phyloP scores from a whole-genome alignment of 2,113 vertebrate genomes.

The Camelus bactrianus region DNA sequence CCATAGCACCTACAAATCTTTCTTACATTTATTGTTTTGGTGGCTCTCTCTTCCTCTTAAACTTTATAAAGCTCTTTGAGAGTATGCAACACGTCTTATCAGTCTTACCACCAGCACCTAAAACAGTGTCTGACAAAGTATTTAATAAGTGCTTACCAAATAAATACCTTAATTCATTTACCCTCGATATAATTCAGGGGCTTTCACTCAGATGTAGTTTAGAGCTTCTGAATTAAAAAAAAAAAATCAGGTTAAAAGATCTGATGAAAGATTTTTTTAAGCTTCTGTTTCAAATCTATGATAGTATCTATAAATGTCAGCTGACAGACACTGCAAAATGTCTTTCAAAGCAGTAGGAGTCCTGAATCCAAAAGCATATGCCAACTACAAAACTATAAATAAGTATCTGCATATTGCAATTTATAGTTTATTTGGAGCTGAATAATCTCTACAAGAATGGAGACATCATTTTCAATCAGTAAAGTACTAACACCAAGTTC shows the following conservation, averaged over 20 bases:
- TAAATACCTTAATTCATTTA: neutral
- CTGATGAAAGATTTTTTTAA: neutral
- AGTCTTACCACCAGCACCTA: neutral
- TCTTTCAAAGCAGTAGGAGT: conserved; percentile 17
- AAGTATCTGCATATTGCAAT: neutral
- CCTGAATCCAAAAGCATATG: neutral
- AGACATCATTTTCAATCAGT: neutral
- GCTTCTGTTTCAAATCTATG: conserved; percentile 46
- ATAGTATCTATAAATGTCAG: conserved; percentile 1
- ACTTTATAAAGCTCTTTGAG: neutral
- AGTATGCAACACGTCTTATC: neutral
- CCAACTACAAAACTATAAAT: neutral
- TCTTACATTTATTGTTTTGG: neutral
- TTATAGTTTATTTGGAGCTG: neutral
- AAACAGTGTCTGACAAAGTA: neutral
- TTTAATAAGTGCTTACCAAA: neutral
- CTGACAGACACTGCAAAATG: neutral
- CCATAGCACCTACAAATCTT: neutral
- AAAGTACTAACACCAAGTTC: neutral
- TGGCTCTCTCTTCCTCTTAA: neutral
- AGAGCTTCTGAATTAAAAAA: neutral
- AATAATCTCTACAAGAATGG: neutral
- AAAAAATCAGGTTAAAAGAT: neutral
- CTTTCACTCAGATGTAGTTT: neutral
- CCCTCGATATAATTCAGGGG: neutral